phyloP scores from a whole-genome alignment of 2,797 vertebrate species.

The Champsocephalus esox region DNA sequence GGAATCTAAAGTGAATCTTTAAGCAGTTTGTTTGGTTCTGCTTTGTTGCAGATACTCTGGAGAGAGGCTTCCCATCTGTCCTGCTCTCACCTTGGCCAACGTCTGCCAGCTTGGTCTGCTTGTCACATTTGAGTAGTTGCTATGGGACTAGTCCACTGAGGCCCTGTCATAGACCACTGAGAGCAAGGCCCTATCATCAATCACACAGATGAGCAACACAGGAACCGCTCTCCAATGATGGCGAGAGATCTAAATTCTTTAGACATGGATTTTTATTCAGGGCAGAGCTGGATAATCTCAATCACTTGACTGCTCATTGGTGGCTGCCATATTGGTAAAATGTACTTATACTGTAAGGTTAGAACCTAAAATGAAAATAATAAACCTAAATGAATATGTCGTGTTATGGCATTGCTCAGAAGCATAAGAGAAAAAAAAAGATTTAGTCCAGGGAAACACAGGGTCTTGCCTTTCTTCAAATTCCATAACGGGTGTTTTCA shows the following conservation, averaged over 20 bases:
- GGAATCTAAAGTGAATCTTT: constrained; percentile 72
- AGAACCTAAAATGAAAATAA: constrained; percentile 25
- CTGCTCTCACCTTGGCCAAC: constrained; percentile 78
- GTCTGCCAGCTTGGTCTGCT: constrained; percentile 69
- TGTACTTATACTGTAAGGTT: background rate
- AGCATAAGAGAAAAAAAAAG: background rate
- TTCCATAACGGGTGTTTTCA: background rate
- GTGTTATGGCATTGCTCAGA: constrained; percentile 1
- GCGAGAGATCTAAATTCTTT: constrained; percentile 57
- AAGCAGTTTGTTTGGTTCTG: constrained; percentile 66
- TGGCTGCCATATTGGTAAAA: constrained; percentile 15
- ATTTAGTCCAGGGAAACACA: background rate
- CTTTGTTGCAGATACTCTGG: constrained; percentile 62
- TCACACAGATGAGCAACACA: constrained; percentile 77
- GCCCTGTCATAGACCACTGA: constrained; percentile 73
- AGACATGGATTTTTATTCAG: constrained; percentile 44
- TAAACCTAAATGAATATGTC: constrained; percentile 22
- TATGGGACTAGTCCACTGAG: constrained; percentile 74
- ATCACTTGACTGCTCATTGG: constrained; percentile 36
- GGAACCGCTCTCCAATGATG: constrained; percentile 56
- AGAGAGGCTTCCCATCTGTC: constrained; percentile 75
- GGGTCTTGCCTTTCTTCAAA: background rate
- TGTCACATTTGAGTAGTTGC: constrained; percentile 80
- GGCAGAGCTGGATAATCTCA: constrained; percentile 28
- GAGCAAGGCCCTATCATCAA: constrained; percentile 76